Evolutionary conservation across 2,113 vertebrate species (phyloP).

Genomic region (Todiramphus chloris): DNA sequence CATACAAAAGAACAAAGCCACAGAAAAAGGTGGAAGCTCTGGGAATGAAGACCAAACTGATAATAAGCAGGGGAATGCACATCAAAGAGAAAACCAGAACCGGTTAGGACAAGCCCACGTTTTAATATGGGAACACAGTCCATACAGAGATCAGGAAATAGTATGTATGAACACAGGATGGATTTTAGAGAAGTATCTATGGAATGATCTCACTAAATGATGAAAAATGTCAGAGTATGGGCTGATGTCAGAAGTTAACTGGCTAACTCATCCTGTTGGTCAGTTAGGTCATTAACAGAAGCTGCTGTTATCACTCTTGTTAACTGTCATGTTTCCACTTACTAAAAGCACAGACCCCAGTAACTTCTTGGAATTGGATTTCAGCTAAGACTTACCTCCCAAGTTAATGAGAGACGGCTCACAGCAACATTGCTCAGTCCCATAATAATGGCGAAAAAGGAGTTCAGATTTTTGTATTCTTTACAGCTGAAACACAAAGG

Average conservation of each 20-base stretch:
- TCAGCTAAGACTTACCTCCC: slow-evolving; percentile 87
- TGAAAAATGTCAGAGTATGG: not conserved
- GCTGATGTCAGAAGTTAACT: not conserved
- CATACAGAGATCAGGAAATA: not conserved
- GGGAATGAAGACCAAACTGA: not conserved
- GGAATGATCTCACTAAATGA: not conserved
- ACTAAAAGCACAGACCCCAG: slow-evolving; percentile 28
- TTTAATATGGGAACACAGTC: not conserved
- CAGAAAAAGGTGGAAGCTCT: slow-evolving; percentile 25
- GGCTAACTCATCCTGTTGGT: not conserved
- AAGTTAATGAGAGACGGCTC: slow-evolving; percentile 91
- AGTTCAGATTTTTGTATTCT: slow-evolving; percentile 96
- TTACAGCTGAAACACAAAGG: slow-evolving; percentile 90
- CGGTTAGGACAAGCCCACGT: not conserved
- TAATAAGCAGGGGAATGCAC: not conserved
- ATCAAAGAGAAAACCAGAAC: not conserved
- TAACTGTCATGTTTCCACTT: not conserved
- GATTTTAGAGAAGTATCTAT: not conserved
- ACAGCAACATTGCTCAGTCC: slow-evolving; percentile 97
- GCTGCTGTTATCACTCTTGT: not conserved
- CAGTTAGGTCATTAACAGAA: not conserved
- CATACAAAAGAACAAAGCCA: not conserved
- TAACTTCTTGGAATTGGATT: not conserved
- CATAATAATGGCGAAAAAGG: slow-evolving; percentile 96
- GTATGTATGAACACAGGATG: not conserved